A percentile compares a stretch with the other conserved stretches of the same genome.
Conservation (phyloP, 2,888 invertebrate species). For the Campaea margaritaria region DNA sequence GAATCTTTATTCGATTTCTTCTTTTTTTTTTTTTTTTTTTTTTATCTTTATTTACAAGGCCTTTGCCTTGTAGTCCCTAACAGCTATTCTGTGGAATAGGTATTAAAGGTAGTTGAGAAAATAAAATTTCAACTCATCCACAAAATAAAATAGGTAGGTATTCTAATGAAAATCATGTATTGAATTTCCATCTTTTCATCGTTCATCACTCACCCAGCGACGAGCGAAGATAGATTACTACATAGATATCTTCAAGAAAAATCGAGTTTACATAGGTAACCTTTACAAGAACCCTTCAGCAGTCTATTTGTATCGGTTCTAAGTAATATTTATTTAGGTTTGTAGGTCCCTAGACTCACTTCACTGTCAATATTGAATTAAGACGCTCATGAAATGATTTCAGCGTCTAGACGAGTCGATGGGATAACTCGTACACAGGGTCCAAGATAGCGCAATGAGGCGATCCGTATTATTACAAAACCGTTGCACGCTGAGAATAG, state of each 20-base stretch:
- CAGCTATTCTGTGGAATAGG: no score
- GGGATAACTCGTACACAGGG: no score
- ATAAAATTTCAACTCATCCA: not conserved
- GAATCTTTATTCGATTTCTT: no score
- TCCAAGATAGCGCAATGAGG: no score
- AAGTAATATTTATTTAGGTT: constrained; percentile 28
- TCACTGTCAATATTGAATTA: constrained; percentile 8
- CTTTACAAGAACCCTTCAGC: constrained; percentile 3
- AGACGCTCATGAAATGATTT: not conserved
- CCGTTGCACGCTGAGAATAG: no score
- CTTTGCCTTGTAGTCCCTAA: no score
- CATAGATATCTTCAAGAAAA: constrained; percentile 42
- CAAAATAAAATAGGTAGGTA: not conserved
- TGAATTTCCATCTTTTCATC: constrained; percentile 44
- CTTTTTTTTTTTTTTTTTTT: no score
- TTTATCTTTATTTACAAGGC: no score
- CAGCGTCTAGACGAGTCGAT: not conserved
- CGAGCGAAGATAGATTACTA: constrained; percentile 44
- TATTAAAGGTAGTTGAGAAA: no score
- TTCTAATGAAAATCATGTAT: constrained; percentile 14
- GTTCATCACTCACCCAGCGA: constrained; percentile 45
- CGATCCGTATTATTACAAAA: no score
- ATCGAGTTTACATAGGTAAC: constrained; percentile 18
- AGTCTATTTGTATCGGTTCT: constrained; percentile 5
- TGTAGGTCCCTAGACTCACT: not conserved